These are phyloP conservation scores for Peromyscus nudipes DNA, from an alignment of 2,797 vertebrate genomes.

Conservation along the genomic window DNA sequence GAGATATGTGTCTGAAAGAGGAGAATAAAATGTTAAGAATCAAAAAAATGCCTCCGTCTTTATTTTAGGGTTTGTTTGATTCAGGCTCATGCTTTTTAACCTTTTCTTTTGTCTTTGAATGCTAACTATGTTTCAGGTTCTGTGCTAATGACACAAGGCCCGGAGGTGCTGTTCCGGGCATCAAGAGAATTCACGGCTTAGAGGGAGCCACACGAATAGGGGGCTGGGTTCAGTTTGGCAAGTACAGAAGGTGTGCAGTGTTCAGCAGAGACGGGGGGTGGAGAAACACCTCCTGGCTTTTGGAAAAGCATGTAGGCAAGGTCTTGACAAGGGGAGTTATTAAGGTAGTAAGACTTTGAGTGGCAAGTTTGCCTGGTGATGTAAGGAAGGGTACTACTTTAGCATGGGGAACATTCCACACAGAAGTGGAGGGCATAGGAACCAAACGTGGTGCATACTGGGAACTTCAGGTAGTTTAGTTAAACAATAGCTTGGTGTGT, in stretches of 20 bases:
- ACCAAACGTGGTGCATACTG: neutral
- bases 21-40: slow-evolving; percentile 10
- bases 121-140: neutral
- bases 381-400: neutral
- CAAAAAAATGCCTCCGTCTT: neutral
- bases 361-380: neutral
- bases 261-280: neutral
- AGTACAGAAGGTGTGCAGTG: neutral
- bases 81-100: neutral
- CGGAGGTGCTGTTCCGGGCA: slow-evolving; percentile 25
- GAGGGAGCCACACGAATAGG: neutral
- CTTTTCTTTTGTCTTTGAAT: neutral
- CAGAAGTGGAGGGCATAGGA: neutral
- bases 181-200: slow-evolving; percentile 16
- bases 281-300: fast-evolving
- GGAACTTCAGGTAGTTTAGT: neutral
- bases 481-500: neutral
- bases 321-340: neutral
- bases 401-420: neutral
- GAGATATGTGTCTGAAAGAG: neutral
- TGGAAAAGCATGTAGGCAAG: neutral
- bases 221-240: neutral
- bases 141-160: slow-evolving; percentile 1
- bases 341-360: neutral
- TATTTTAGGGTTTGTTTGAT: slow-evolving; percentile 20